Percentiles rank a stretch among this genome's conserved stretches.
Conservation (phyloP, 2,888 invertebrate genomes). For the Elaeidobius kamerunicus region DNA sequence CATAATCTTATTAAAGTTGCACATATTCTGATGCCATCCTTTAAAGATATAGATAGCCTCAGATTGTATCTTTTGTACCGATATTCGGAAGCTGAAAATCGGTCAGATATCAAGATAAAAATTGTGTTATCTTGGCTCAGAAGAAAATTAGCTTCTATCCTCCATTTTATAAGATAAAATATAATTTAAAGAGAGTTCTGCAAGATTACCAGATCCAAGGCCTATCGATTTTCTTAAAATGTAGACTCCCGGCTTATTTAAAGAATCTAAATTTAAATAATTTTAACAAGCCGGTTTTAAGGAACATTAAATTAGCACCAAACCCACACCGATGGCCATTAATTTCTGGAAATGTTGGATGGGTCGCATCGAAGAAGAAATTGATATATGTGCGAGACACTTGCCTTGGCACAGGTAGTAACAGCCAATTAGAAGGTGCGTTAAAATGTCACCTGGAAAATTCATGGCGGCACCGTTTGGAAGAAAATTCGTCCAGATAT, state of each 20-base stretch:
- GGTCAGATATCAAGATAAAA: too few species aligned
- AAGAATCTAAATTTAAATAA: constrained; percentile 1
- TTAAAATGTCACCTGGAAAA: constrained; percentile 37
- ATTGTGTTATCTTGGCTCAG: too few species aligned
- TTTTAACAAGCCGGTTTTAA: constrained; percentile 19
- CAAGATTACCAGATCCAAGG: not conserved
- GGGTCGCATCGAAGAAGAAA: constrained; percentile 8
- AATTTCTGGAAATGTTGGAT: constrained; percentile 19
- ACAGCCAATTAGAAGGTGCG: constrained; percentile 42
- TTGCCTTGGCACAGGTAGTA: constrained; percentile 40
- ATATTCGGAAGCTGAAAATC: too few species aligned
- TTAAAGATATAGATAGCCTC: too few species aligned
- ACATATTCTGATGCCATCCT: too few species aligned
- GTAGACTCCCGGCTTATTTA: not conserved
- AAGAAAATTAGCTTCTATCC: too few species aligned
- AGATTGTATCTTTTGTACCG: too few species aligned
- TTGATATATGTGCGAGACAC: constrained; percentile 36
- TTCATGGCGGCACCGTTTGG: constrained; percentile 24
- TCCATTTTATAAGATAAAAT: too few species aligned
- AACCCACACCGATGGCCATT: constrained; percentile 15
- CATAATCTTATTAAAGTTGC: too few species aligned
- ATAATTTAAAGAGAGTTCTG: too few species aligned
- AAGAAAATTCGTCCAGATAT: constrained; percentile 21
- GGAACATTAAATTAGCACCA: constrained; percentile 19
- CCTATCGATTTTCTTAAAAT: not conserved